Evolutionary conservation across 2,113 vertebrate genomes (phyloP), one percentile per base, ranked within the genome.

Genomic region (Trichechus manatus): DNA sequence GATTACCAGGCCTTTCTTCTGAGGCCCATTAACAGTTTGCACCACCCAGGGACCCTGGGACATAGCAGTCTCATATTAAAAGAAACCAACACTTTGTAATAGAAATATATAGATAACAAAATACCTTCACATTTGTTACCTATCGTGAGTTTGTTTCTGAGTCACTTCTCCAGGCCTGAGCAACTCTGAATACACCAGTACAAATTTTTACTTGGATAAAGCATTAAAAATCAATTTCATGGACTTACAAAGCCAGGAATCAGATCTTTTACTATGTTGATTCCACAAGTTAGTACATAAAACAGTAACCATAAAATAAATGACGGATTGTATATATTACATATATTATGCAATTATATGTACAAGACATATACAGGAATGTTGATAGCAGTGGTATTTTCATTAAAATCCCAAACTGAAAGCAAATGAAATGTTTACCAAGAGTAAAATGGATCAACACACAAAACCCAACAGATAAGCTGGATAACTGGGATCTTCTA

Each of bases 51-150:
- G 7, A 47, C 47, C 47, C 47, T 47, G 47, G 47, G 47, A 47
- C 47, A 5, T 29, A n/a, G 63, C 23, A 63, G 47, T 14, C 50
- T 95, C 20, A 36, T 33, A 39, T 70, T 70, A 64, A 75, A 86
- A 89, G 7, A 77, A 96, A 72, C 3, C 27, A 80, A 93, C 31
- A 10, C 39, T 64, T 94, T 85, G 33, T 64, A 92, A 85, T 9
- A 85, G 36, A 91, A 90, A 89, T 42, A 66, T 93, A 64, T 31
- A 90, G 66, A 27, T 27, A 93, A 87, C 59, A 87, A 93, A 77
- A 96, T 74, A 47, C 23, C 47, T 66, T 81, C 75, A 39, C 10
- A 50, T 68, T 39, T 81, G 53, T 74, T 82, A 33, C 47, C 1
- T 47, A 44, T 29, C 47, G 15, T 93, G 56, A 66, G 36, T 86